Evolutionary conservation across 2,888 invertebrate genomes (phyloP), one percentile per base, ranked within the genome.

Genomic region (Thumatha senex): DNA sequence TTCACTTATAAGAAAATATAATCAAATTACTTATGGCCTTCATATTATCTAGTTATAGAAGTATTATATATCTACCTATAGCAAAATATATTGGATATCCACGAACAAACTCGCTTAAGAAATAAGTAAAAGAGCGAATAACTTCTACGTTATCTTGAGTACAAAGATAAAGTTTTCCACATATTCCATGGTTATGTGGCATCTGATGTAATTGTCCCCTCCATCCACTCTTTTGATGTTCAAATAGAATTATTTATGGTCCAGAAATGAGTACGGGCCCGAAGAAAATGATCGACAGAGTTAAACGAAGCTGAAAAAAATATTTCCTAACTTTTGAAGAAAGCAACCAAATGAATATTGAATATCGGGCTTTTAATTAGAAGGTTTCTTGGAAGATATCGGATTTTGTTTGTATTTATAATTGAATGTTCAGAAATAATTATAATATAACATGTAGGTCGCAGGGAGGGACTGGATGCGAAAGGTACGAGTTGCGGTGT

Each of bases 351-450:
- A 33, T 40, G 31, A 51, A 56, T 39, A 63, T 63, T 54, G 54
- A 56, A 59, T 60, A 60, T 62, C 51, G 48, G 53, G 40, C 35
- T 51, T 60, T 51, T 63, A 69, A 66, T 69, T 69, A 69, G 59
- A 65, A 60, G 42, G 56, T 48, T 56, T 57, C 51, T 35, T 30
- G 30, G 39, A 15, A 49, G 51, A 49, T 48, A 24, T 46, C 14
- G 43, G 66, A 61, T 61, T 68, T 24, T 24, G 18, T 24, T 24
- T 24, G 5, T 24, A 5, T 24, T 24, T 24, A 4, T 24, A 24
- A 24, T 4, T 24, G 18, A 24, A 24, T 24, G 18, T 4, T 24
- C 3, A 24, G 5, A 24, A 24, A 24, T 24, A 24, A 24, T 24
- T 24, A 24, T 2, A 24, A 24, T 24, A 24, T 24, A 24, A 24